These are phyloP conservation scores for Drosophila persimilis DNA, from an alignment of 1,140 invertebrate species.

Conservation along the genomic window DNA sequence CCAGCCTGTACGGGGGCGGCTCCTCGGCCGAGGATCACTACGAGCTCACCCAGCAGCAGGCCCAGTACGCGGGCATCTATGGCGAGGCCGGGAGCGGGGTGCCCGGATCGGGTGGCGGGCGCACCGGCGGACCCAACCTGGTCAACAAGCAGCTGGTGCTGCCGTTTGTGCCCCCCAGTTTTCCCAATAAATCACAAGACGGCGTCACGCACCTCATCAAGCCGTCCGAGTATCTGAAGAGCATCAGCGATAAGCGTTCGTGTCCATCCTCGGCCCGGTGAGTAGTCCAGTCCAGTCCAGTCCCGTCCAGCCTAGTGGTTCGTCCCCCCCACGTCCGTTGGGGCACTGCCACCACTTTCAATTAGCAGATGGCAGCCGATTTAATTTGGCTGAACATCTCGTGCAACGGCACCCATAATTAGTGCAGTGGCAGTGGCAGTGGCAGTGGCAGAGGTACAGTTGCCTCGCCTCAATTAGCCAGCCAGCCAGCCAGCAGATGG, in stretches of 20 bases:
- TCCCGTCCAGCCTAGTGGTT: background rate
- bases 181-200: conserved; percentile 87
- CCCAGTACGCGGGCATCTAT: conserved; percentile 61
- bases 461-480: conserved; percentile 68
- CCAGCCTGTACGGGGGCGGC: conserved; percentile 58
- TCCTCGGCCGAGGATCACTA: conserved; percentile 76
- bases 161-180: conserved; percentile 94
- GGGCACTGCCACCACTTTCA: conserved; percentile 19
- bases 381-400: conserved; percentile 65
- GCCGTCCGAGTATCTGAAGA: conserved; percentile 94
- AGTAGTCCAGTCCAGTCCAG: conserved; percentile 39
- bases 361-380: conserved; percentile 40
- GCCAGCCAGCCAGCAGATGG: conserved; percentile 5
- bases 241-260: conserved; percentile 88
- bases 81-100: conserved; percentile 28
- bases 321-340: background rate
- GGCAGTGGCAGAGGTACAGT: conserved; percentile 63
- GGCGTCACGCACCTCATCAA: conserved; percentile 92
- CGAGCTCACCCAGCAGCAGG: conserved; percentile 64
- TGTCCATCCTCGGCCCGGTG: conserved; percentile 84
- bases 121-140: conserved; percentile 85
- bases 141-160: conserved; percentile 92
- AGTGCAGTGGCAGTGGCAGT: conserved; percentile 53
- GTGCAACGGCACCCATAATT: conserved; percentile 66
- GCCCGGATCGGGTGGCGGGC: conserved; percentile 21